Evolutionary conservation across 2,113 vertebrate species (phyloP).

Genomic region (Toxotes chatareus): DNA sequence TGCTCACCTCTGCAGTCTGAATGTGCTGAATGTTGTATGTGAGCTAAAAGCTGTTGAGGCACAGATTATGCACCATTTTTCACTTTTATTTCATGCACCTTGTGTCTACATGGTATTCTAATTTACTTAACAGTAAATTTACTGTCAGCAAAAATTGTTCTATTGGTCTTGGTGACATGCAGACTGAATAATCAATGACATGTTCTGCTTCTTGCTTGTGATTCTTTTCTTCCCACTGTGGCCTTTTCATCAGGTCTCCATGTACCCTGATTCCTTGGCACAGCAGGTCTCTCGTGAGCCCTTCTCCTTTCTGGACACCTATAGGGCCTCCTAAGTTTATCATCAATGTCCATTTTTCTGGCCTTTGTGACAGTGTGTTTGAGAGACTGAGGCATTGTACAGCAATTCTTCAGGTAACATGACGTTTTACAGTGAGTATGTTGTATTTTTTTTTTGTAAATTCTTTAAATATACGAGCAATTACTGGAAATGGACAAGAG

Average conservation of each 20-base stretch:
- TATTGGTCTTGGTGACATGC: neutral
- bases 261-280: too few relatives aligned
- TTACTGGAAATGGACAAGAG: too few relatives aligned
- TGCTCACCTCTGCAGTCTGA: slow-evolving; percentile 18
- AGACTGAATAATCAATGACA: neutral
- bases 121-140: neutral
- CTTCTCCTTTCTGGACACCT: too few relatives aligned
- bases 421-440: too few relatives aligned
- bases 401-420: neutral
- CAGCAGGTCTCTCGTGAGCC: too few relatives aligned
- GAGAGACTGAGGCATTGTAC: neutral
- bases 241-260: neutral
- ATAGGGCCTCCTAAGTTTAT: neutral
- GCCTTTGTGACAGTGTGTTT: neutral
- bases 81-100: neutral
- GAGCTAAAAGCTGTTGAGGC: slow-evolving; percentile 12
- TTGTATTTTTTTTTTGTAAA: too few relatives aligned
- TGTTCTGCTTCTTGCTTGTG: neutral
- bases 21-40: neutral
- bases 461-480: too few relatives aligned
- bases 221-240: neutral
- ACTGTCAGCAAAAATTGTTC: too few relatives aligned
- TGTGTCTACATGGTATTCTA: neutral
- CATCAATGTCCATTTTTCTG: neutral
- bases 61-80: neutral